A percentile compares a stretch with the other conserved stretches of the same genome.
phyloP scores from a whole-genome alignment of 2,888 invertebrate species.

The Acleris holmiana region DNA sequence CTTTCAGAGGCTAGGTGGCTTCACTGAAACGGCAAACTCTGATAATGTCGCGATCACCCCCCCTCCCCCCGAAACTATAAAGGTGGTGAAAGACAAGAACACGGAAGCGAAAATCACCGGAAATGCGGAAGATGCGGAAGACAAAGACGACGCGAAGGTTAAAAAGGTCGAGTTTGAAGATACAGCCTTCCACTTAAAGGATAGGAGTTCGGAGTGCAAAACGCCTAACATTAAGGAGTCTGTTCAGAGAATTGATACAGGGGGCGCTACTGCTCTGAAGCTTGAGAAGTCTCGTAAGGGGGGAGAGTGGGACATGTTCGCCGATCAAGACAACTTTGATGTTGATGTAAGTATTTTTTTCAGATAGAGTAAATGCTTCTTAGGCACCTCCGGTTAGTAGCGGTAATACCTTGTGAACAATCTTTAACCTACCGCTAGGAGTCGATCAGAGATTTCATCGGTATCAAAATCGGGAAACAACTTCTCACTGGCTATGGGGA shows the following conservation, averaged over 20 bases:
- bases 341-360: constrained; percentile 71
- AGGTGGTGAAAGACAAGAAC: constrained; percentile 6
- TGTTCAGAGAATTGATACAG: constrained; percentile 24
- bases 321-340: constrained; percentile 94
- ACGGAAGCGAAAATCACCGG: neutral
- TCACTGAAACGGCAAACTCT: constrained; percentile 1
- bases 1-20: constrained; percentile 33
- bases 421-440: too few species aligned
- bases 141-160: neutral
- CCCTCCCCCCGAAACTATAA: constrained; percentile 10
- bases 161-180: neutral
- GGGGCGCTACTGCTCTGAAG: neutral
- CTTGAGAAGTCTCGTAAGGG: constrained; percentile 74
- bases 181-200: neutral
- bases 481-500: too few species aligned
- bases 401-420: too few species aligned
- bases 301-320: constrained; percentile 96
- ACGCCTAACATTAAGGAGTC: constrained; percentile 46
- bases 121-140: neutral
- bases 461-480: too few species aligned
- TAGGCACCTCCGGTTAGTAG: too few species aligned
- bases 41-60: constrained; percentile 18
- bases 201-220: constrained; percentile 9
- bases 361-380: too few species aligned
- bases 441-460: too few species aligned